Base-by-base conservation (phyloP, 1,140 invertebrate species). In the Eubasilissa regina region DNA sequence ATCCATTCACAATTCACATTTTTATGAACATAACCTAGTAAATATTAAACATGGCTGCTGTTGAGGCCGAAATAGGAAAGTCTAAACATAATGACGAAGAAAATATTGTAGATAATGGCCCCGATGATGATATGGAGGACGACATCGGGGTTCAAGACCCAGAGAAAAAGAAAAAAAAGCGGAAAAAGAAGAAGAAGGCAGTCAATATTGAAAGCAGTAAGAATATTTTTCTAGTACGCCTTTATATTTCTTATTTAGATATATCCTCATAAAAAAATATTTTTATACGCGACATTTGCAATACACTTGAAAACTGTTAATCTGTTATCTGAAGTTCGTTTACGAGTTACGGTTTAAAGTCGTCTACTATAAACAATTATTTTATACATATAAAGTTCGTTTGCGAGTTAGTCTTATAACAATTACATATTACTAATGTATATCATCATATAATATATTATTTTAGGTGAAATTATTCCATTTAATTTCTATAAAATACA, bases 181-280 rank as follows among this genome's bases (percentile, higher is more conserved):
- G 92, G 87, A 93, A 93, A 87, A 94, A 93, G 90, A 93, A 92
- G 90, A 94, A 94, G 90, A 94, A 94, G 88, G 89, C 91, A 82
- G 91, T 91, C 92, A 35, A 3, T 35, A 84, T 70, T 79, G 70
- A 72, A 74, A 79, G 35, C 56, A 47, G 70, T 77, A 73, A 81
- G 8, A n/a, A 76, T 64, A 47, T 17, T 68, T 64, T 35, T 35
- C 25, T 35, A 1, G 1, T 15, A 15, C 48, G 48, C 48, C n/a
- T 51, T 51, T 51, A 51, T 13, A 51, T 35, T 35, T 35, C 6
- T 35, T 35, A 35, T 35, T 35, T 3, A 35, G 6, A 35, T 35
- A 35, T n/a, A n/a, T n/a, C n/a, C n/a, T 35, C 25, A 35, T 35
- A 35, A 35, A 35, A 35, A 35, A 3, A 6, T 35, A 35, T 35